A percentile compares a stretch with the other conserved stretches of the same genome.
Evolutionary conservation across 2,113 vertebrate genomes (phyloP).

Genomic region (Scophthalmus maximus): DNA sequence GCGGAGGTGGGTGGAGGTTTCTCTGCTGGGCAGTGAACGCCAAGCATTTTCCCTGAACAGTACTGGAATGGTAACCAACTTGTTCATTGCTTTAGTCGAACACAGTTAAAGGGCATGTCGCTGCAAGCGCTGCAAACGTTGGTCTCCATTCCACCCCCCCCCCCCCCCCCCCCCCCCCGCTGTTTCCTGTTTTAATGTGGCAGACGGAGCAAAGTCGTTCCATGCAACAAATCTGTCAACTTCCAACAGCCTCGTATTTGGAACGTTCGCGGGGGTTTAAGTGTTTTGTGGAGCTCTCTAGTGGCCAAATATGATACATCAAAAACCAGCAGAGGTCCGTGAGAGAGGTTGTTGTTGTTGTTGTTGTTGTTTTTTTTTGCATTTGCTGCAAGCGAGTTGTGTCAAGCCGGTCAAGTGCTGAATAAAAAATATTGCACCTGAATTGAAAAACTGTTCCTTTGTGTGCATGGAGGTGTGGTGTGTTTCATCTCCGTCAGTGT

Average conservation of each 20-base stretch:
- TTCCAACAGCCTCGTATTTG: slow-evolving; percentile 20
- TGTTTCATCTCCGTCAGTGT: background rate
- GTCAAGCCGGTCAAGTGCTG: background rate
- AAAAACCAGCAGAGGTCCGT: slow-evolving; percentile 14
- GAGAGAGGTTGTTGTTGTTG: slow-evolving; percentile 25
- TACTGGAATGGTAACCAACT: slow-evolving; percentile 43
- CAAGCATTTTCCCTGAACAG: slow-evolving; percentile 4
- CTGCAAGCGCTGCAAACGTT: background rate
- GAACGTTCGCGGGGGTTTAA: background rate
- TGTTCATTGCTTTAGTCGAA: slow-evolving; percentile 13
- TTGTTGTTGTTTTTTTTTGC: slow-evolving; percentile 25
- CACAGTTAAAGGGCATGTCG: slow-evolving; percentile 10
- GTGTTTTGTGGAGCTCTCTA: slow-evolving; percentile 67
- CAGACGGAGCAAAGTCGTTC: slow-evolving; percentile 17
- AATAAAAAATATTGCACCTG: slow-evolving; percentile 1
- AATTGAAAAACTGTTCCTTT: background rate
- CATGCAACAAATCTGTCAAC: slow-evolving; percentile 19
- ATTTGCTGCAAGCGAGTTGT: background rate
- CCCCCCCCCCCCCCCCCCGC: background rate
- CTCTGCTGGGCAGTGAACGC: background rate
- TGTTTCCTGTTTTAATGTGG: slow-evolving; percentile 47
- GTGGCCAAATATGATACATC: slow-evolving; percentile 49
- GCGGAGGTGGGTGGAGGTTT: slow-evolving; percentile 24
- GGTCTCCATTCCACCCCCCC: background rate
- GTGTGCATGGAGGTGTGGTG: background rate